phyloP scores from a whole-genome alignment of 2,113 vertebrate species.

The Corythornis vintsioides region DNA sequence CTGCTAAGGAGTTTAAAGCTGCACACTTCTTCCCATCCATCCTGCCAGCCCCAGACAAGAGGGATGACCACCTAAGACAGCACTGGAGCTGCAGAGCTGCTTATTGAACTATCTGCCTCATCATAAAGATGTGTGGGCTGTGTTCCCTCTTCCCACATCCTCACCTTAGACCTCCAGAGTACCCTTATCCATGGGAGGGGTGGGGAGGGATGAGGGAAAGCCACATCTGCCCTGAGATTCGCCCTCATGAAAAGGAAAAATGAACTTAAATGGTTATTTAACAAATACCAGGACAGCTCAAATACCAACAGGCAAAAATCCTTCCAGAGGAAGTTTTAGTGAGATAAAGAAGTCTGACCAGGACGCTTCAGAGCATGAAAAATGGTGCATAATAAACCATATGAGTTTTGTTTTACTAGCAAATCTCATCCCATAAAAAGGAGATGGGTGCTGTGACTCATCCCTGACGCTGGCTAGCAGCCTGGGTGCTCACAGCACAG shows the following conservation, averaged over 20 bases:
- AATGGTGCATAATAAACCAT: slow-evolving; percentile 47
- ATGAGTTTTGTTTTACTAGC: slow-evolving; percentile 48
- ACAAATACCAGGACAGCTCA: not conserved
- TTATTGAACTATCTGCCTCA: not conserved
- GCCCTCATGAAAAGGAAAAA: not conserved
- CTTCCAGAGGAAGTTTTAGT: not conserved
- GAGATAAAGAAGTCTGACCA: not conserved
- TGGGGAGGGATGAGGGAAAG: not conserved
- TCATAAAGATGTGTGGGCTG: not conserved
- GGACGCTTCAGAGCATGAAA: slow-evolving; percentile 8
- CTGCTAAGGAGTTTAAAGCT: not conserved
- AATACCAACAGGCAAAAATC: not conserved
- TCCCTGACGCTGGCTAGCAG: not conserved
- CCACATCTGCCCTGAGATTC: not conserved
- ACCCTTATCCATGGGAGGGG: not conserved
- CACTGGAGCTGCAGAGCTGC: rapidly evolving
- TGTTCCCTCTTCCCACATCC: not conserved
- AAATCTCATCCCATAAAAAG: slow-evolving; percentile 37
- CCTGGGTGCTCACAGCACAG: not conserved
- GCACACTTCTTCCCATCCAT: not conserved
- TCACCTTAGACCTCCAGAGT: not conserved
- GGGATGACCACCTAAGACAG: not conserved
- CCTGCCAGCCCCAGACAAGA: not conserved
- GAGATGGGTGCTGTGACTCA: slow-evolving; percentile 6
- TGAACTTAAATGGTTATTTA: not conserved